Percentiles rank a stretch among this genome's conserved stretches.
Evolutionary conservation across 2,797 vertebrate species (phyloP).

Genomic region (Platalea minor): DNA sequence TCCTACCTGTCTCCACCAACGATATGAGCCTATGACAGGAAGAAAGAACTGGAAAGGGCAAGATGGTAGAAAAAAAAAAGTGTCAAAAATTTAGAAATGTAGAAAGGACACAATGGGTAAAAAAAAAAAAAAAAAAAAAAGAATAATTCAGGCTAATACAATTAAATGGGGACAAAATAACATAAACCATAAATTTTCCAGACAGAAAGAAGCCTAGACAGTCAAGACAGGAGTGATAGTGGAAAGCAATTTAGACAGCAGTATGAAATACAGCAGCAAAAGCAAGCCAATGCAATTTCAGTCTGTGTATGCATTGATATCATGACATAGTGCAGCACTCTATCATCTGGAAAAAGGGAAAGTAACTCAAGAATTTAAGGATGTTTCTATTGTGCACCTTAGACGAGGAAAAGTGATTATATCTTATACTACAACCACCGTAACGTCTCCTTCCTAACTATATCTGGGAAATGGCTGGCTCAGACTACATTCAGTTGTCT

Average conservation of each 20-base stretch:
- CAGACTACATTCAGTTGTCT: not conserved
- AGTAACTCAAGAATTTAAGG: not conserved
- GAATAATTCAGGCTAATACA: not conserved
- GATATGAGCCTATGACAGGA: not conserved
- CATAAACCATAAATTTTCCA: not conserved
- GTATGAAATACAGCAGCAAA: constrained; percentile 10
- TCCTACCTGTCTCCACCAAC: not conserved
- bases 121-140: too few relatives aligned
- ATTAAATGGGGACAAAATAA: not conserved
- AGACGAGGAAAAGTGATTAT: not conserved
- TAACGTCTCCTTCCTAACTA: not conserved
- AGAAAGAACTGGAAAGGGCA: not conserved
- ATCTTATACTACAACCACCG: not conserved
- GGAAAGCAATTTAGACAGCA: constrained; percentile 31
- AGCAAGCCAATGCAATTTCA: constrained; percentile 19
- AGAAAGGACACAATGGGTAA: not conserved
- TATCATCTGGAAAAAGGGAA: constrained; percentile 6
- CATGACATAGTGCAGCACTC: not conserved
- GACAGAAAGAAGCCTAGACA: not conserved
- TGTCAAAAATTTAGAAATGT: not conserved
- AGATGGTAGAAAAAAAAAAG: accelerated
- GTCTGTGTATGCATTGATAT: not conserved
- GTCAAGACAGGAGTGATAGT: not conserved
- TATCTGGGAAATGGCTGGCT: not conserved
- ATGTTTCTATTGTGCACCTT: not conserved